phyloP scores from a whole-genome alignment of 2,797 vertebrate species.

The Acrocephalus scirpaceus region DNA sequence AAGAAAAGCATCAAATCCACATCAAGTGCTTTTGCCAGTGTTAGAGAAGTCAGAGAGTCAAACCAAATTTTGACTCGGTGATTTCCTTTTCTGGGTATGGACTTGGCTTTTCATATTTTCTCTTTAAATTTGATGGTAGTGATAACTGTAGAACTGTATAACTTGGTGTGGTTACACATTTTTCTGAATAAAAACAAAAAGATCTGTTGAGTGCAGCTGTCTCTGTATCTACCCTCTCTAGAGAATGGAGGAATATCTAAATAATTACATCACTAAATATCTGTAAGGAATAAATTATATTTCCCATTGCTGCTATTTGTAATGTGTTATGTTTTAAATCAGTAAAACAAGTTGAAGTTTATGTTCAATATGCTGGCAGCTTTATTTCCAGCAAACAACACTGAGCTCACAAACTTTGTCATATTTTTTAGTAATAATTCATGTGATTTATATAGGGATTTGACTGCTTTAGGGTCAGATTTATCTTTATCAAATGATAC shows the following conservation, averaged over 20 bases:
- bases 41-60: conserved; percentile 7
- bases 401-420: conserved; percentile 16
- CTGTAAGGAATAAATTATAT: conserved; percentile 71
- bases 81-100: conserved; percentile 13
- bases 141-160: background rate
- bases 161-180: background rate
- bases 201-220: conserved; percentile 55
- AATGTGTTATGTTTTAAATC: conserved; percentile 62
- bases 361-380: conserved; percentile 47
- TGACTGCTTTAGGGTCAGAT: conserved; percentile 30
- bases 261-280: conserved; percentile 77
- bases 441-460: conserved; percentile 31
- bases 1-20: conserved; percentile 7
- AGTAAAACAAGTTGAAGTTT: conserved; percentile 61
- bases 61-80: background rate
- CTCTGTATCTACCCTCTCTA: conserved; percentile 51
- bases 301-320: conserved; percentile 55
- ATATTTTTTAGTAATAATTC: conserved; percentile 30
- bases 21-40: background rate
- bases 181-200: conserved; percentile 34
- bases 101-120: conserved; percentile 13
- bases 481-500: conserved; percentile 43
- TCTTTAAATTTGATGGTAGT: background rate
- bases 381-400: conserved; percentile 52
- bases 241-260: conserved; percentile 64